phyloP scores from a whole-genome alignment of 1,140 invertebrate species.

The Zaprionus camerounensis region DNA sequence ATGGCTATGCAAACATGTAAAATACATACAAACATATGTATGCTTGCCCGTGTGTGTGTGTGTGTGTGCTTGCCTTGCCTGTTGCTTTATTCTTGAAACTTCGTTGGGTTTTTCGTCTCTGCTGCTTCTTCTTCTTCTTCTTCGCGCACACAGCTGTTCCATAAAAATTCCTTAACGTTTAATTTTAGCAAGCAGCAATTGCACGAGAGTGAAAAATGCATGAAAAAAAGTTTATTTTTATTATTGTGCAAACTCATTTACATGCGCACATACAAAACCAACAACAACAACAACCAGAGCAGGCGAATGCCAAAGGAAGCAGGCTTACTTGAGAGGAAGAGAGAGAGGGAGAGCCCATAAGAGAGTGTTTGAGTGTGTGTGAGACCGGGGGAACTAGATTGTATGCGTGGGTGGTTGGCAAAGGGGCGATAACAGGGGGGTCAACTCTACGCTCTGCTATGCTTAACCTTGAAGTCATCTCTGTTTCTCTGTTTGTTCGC shows the following conservation, averaged over 20 bases:
- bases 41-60: slow-evolving; percentile 7
- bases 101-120: slow-evolving; percentile 53
- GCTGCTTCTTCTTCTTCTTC: slow-evolving; percentile 36
- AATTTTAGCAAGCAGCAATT: slow-evolving; percentile 56
- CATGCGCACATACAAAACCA: slow-evolving; percentile 45
- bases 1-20: slow-evolving; percentile 40
- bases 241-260: slow-evolving; percentile 58
- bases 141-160: slow-evolving; percentile 65
- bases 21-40: neutral
- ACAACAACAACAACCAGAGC: slow-evolving; percentile 10
- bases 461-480: slow-evolving; percentile 58
- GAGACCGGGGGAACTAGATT: slow-evolving; percentile 21
- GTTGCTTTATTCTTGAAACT: slow-evolving; percentile 70
- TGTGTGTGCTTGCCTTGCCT: slow-evolving; percentile 37
- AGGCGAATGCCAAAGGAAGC: slow-evolving; percentile 33
- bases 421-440: slow-evolving; percentile 7
- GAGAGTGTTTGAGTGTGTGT: neutral
- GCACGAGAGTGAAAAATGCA: slow-evolving; percentile 51
- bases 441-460: slow-evolving; percentile 53
- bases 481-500: slow-evolving; percentile 45
- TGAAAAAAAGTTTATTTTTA: slow-evolving; percentile 54
- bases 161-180: slow-evolving; percentile 60
- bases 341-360: slow-evolving; percentile 31
- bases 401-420: slow-evolving; percentile 37
- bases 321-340: slow-evolving; percentile 30